Evolutionary conservation across 2,888 invertebrate species (phyloP).

Genomic region (Hesperia comma): DNA sequence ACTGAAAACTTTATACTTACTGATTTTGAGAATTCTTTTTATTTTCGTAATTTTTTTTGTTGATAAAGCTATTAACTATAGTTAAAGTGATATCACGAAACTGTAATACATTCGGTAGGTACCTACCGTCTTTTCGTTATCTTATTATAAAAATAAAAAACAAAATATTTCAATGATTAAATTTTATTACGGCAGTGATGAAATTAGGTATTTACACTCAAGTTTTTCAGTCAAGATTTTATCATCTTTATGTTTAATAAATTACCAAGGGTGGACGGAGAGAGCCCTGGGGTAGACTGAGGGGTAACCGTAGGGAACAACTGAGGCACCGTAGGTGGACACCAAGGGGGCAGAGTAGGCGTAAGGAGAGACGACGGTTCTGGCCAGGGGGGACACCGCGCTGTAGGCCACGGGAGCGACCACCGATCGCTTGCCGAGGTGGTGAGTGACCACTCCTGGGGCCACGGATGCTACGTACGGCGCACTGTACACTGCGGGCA

Average conservation of each 20-base stretch:
- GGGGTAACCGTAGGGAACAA: conserved; percentile 50
- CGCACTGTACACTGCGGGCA: conserved; percentile 52
- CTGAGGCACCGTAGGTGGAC: conserved; percentile 53
- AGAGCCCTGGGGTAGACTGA: conserved; percentile 52
- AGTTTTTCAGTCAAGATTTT: conserved; percentile 33
- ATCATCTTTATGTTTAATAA: conserved; percentile 10
- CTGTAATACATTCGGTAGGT: too few relatives aligned
- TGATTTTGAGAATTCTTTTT: too few relatives aligned
- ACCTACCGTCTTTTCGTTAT: too few relatives aligned
- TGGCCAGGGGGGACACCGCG: conserved; percentile 62
- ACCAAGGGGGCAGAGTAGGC: conserved; percentile 53
- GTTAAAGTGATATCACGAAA: too few relatives aligned
- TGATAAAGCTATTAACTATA: too few relatives aligned
- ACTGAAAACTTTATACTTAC: too few relatives aligned
- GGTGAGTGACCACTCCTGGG: conserved; percentile 57
- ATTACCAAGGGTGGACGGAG: conserved; percentile 69
- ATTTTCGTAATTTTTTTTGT: too few relatives aligned
- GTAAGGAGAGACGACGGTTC: conserved; percentile 49
- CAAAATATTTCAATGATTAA: conserved; percentile 24
- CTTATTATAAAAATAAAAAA: conserved; percentile 20
- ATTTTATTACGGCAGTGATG: conserved; percentile 58
- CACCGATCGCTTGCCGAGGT: conserved; percentile 69
- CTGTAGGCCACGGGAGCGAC: conserved; percentile 51
- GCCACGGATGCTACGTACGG: conserved; percentile 47
- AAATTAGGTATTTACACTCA: conserved; percentile 39